phyloP scores from a whole-genome alignment of 1,140 invertebrate genomes.

The Sesamia nonagrioides region DNA sequence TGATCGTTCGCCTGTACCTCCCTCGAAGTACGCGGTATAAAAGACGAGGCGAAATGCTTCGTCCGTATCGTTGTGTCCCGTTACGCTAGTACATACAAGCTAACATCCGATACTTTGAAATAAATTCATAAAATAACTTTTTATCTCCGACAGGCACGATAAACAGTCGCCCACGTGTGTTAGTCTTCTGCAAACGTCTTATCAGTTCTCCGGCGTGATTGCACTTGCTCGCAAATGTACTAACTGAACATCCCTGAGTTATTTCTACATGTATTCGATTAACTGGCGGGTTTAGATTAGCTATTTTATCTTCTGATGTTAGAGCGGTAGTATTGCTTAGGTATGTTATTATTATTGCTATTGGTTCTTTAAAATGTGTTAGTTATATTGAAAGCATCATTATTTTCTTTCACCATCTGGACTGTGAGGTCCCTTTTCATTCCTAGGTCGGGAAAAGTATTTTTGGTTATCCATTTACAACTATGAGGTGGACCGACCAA shows the following conservation, averaged over 20 bases:
- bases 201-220: conserved; percentile 14
- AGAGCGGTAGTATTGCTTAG: neutral
- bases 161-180: conserved; percentile 30
- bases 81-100: conserved; percentile 18
- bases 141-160: conserved; percentile 8
- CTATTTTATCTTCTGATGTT: conserved; percentile 18
- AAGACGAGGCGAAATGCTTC: too few species aligned
- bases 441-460: too few species aligned
- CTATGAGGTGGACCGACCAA: too few species aligned
- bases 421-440: too few species aligned
- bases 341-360: too few species aligned
- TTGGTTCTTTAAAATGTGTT: neutral
- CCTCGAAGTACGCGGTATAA: too few species aligned
- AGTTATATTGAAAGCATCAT: neutral
- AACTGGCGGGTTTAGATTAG: conserved; percentile 16
- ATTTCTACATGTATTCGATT: conserved; percentile 20
- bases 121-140: conserved; percentile 32
- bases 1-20: too few species aligned
- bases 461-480: too few species aligned
- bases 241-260: conserved; percentile 16
- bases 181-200: conserved; percentile 15
- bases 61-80: too few species aligned
- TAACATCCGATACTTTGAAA: conserved; percentile 25
- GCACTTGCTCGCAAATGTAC: conserved; percentile 29
- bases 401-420: too few species aligned